phyloP scores from a whole-genome alignment of 1,140 invertebrate species.

The Psilanteris sp. region DNA sequence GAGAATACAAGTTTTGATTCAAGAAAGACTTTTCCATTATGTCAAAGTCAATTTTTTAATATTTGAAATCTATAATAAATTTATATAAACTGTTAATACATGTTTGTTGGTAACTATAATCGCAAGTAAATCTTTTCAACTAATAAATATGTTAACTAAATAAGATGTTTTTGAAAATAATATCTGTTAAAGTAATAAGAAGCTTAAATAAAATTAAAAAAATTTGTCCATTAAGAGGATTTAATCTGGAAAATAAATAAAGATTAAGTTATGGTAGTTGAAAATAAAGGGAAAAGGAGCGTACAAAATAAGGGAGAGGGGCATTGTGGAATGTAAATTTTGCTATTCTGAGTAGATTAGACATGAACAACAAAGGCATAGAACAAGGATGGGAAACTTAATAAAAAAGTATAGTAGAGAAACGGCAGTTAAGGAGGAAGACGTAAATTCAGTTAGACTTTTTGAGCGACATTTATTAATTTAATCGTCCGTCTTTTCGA shows the following conservation, averaged over 20 bases:
- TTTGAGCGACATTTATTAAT: conserved; percentile 5
- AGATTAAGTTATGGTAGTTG: conserved; percentile 7
- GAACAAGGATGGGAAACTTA: background rate
- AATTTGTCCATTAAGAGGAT: conserved; percentile 1
- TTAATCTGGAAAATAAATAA: background rate
- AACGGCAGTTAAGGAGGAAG: conserved; percentile 4
- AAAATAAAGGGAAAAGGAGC: background rate
- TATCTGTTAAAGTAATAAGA: background rate
- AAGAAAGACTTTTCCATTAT: too few relatives aligned
- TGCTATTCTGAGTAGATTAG: conserved; percentile 4
- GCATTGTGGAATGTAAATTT: conserved; percentile 4
- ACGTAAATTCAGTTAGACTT: conserved; percentile 4
- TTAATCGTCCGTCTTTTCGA: background rate
- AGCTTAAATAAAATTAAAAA: background rate
- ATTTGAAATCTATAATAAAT: too few relatives aligned
- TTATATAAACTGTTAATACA: too few relatives aligned
- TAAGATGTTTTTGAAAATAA: background rate
- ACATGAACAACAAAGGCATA: background rate
- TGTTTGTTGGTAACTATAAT: too few relatives aligned
- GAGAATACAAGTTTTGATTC: too few relatives aligned
- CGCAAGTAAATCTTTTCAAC: too few relatives aligned
- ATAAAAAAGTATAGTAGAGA: background rate
- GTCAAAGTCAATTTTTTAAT: too few relatives aligned
- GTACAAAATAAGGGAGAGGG: conserved; percentile 1
- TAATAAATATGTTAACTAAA: background rate